phyloP scores from a whole-genome alignment of 2,113 vertebrate species.

The Gadus macrocephalus region DNA sequence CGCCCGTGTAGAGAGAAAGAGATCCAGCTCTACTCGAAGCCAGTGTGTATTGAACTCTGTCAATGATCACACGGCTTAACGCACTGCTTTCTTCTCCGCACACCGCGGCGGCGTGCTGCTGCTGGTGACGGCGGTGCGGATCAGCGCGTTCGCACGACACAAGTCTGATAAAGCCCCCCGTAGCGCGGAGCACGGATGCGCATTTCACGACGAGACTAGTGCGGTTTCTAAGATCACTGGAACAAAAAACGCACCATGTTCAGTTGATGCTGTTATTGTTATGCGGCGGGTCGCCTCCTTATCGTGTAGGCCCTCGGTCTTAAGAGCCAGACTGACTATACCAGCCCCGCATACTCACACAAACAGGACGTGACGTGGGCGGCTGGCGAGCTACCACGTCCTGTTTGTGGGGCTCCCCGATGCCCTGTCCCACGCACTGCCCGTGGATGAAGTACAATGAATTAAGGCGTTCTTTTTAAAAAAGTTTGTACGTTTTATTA shows the following conservation, averaged over 20 bases:
- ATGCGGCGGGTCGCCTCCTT: constrained; percentile 31
- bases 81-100: constrained; percentile 38
- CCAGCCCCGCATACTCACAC: constrained; percentile 27
- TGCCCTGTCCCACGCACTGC: neutral
- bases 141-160: constrained; percentile 21
- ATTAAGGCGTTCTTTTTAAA: no score
- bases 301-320: constrained; percentile 45
- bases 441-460: no score
- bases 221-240: neutral
- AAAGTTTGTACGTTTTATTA: no score
- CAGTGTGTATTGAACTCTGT: constrained; percentile 73
- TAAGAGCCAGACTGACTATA: constrained; percentile 28
- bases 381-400: constrained; percentile 31
- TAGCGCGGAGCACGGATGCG: no score
- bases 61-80: constrained; percentile 73
- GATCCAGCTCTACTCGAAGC: constrained; percentile 35
- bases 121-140: constrained; percentile 35
- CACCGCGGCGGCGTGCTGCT: constrained; percentile 50
- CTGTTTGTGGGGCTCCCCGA: constrained; percentile 35
- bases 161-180: constrained; percentile 11
- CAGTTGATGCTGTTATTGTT: constrained; percentile 16
- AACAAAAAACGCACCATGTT: constrained; percentile 8
- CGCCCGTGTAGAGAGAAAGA: neutral
- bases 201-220: no score
- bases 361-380: constrained; percentile 71